Percentiles rank a stretch among this genome's conserved stretches.
Conservation (phyloP, 2,113 vertebrate species). For the Caranx melampygus region DNA sequence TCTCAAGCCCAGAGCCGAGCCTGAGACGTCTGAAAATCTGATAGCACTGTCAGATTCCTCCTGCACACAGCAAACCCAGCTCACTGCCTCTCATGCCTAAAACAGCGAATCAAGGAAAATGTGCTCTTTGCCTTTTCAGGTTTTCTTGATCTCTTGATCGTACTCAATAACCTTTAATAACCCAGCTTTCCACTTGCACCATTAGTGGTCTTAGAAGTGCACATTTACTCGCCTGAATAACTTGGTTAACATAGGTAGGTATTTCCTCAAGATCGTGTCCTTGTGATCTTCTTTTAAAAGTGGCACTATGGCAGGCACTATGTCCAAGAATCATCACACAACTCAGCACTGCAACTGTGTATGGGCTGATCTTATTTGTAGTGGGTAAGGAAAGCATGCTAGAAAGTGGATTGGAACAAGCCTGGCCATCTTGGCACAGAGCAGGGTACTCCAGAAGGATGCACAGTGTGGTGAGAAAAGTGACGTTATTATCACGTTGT, state of each 20-base stretch:
- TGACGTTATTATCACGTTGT: slow-evolving; percentile 77
- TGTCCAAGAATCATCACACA: slow-evolving; percentile 26
- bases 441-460: slow-evolving; percentile 77
- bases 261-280: slow-evolving; percentile 38
- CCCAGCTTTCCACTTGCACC: slow-evolving; percentile 21
- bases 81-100: slow-evolving; percentile 1
- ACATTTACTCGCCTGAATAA: slow-evolving; percentile 21
- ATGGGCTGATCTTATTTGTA: slow-evolving; percentile 37
- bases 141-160: slow-evolving; percentile 46
- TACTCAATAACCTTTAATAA: slow-evolving; percentile 25
- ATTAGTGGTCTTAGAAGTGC: slow-evolving; percentile 27
- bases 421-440: slow-evolving; percentile 69
- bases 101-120: slow-evolving; percentile 16
- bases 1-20: slow-evolving; percentile 54
- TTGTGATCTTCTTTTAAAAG: slow-evolving; percentile 16
- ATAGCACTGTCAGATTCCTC: slow-evolving; percentile 30
- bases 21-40: slow-evolving; percentile 43
- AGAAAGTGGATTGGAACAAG: slow-evolving; percentile 50
- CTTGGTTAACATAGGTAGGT: slow-evolving; percentile 39
- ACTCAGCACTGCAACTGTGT: neutral
- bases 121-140: neutral
- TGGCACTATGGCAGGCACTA: slow-evolving; percentile 1
- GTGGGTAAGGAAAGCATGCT: slow-evolving; percentile 34
- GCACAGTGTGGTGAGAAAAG: slow-evolving; percentile 78
- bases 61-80: neutral